A percentile compares a stretch with the other conserved stretches of the same genome.
Conservation (phyloP, 2,797 vertebrate species). For the Brotula barbata region DNA sequence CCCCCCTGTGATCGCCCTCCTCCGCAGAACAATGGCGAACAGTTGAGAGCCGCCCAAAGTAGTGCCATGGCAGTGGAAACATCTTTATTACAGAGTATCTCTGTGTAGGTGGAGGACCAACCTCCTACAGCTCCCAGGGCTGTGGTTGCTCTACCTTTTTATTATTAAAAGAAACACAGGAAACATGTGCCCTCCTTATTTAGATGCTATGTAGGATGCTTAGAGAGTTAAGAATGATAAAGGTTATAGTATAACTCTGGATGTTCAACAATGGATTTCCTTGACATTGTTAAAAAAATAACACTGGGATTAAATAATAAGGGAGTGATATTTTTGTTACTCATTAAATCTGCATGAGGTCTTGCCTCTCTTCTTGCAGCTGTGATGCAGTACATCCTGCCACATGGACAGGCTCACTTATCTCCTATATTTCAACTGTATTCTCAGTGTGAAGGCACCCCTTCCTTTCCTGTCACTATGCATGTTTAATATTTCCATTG, state of each 20-base stretch:
- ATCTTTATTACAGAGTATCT: slow-evolving; percentile 46
- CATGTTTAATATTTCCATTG: slow-evolving; percentile 6
- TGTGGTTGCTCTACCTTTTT: slow-evolving; percentile 34
- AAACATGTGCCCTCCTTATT: slow-evolving; percentile 8
- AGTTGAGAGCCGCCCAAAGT: slow-evolving; percentile 19
- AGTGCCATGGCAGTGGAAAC: slow-evolving; percentile 28
- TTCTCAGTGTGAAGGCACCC: slow-evolving; percentile 3
- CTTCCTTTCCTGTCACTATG: background rate
- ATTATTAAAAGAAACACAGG: slow-evolving; percentile 28
- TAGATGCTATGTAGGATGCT: too few species aligned
- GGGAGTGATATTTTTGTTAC: too few species aligned
- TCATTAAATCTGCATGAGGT: too few species aligned
- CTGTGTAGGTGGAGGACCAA: slow-evolving; percentile 47
- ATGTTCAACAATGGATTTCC: too few species aligned
- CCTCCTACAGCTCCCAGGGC: slow-evolving; percentile 29
- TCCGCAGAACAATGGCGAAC: slow-evolving; percentile 14
- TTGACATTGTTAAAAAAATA: background rate
- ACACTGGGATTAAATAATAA: background rate
- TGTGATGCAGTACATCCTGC: slow-evolving; percentile 32
- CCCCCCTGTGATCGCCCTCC: slow-evolving; percentile 30
- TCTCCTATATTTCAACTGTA: slow-evolving; percentile 6
- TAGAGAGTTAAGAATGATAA: too few species aligned
- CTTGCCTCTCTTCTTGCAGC: slow-evolving; percentile 1
- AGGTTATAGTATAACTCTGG: too few species aligned
- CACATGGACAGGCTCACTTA: slow-evolving; percentile 51